Evolutionary conservation across 2,113 vertebrate species (phyloP).

Genomic region (Eurypyga helias): DNA sequence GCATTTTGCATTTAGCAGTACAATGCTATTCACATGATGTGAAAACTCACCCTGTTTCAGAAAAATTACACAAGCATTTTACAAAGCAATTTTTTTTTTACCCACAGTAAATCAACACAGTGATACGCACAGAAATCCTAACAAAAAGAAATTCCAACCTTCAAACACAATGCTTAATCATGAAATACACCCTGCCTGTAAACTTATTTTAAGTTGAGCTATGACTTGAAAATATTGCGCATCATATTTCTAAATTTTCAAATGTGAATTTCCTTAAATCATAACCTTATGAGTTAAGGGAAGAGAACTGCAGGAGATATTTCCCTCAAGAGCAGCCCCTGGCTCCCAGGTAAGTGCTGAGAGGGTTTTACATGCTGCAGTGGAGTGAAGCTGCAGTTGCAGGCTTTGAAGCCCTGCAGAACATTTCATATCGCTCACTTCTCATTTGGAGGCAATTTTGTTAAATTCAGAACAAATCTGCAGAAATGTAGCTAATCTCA

Average conservation of each 20-base stretch:
- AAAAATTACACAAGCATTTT: constrained; percentile 9
- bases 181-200: not conserved
- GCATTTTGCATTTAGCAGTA: not conserved
- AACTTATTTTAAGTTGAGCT: not conserved
- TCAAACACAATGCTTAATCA: not conserved
- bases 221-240: not conserved
- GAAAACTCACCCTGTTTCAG: constrained; percentile 34
- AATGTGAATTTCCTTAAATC: not conserved
- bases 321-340: not conserved
- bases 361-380: not conserved
- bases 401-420: not conserved
- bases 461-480: not conserved
- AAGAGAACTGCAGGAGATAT: not conserved
- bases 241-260: not conserved
- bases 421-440: not conserved
- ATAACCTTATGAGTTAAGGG: not conserved
- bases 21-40: not conserved
- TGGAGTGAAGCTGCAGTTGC: not conserved
- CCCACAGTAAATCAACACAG: constrained; percentile 9
- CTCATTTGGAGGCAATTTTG: not conserved
- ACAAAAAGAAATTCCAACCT: not conserved
- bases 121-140: constrained; percentile 5
- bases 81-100: not conserved
- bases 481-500: not conserved
- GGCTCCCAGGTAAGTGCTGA: not conserved